These are phyloP conservation scores for Dusona sp. DNA, from an alignment of 2,888 invertebrate genomes.

Conservation along the genomic window DNA sequence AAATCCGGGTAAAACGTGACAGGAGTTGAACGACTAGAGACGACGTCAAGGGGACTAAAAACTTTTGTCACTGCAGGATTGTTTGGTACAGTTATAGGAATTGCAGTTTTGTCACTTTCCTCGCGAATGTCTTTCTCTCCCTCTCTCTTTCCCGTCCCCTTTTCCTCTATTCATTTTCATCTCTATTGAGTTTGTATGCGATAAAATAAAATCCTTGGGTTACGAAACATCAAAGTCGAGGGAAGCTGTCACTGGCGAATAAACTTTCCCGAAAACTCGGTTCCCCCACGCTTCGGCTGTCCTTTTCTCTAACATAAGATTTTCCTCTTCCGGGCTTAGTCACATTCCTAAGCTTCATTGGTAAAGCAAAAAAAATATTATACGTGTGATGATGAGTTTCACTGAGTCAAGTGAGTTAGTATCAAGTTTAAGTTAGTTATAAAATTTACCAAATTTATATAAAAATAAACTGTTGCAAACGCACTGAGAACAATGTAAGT, in stretches of 20 bases:
- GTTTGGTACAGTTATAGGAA: slow-evolving; percentile 56
- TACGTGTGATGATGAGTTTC: not conserved
- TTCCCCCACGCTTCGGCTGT: slow-evolving; percentile 5
- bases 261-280: slow-evolving; percentile 59
- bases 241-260: slow-evolving; percentile 53
- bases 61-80: slow-evolving; percentile 65
- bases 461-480: not conserved
- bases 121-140: slow-evolving; percentile 6
- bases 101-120: slow-evolving; percentile 49
- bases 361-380: not conserved
- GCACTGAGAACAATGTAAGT: no score
- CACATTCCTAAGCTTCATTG: slow-evolving; percentile 17
- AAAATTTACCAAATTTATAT: not conserved
- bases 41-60: slow-evolving; percentile 58
- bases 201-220: slow-evolving; percentile 57
- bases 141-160: not conserved
- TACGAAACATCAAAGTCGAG: slow-evolving; percentile 47
- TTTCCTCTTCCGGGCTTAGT: not conserved
- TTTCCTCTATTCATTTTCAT: slow-evolving; percentile 1
- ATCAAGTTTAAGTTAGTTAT: not conserved
- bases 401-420: no score
- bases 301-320: slow-evolving; percentile 10
- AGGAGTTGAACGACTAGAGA: slow-evolving; percentile 40
- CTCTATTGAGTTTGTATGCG: slow-evolving; percentile 37
- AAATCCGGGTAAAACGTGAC: slow-evolving; percentile 61